Conservation (phyloP, 2,113 vertebrate species). For the Rhinichthys klamathensis region DNA sequence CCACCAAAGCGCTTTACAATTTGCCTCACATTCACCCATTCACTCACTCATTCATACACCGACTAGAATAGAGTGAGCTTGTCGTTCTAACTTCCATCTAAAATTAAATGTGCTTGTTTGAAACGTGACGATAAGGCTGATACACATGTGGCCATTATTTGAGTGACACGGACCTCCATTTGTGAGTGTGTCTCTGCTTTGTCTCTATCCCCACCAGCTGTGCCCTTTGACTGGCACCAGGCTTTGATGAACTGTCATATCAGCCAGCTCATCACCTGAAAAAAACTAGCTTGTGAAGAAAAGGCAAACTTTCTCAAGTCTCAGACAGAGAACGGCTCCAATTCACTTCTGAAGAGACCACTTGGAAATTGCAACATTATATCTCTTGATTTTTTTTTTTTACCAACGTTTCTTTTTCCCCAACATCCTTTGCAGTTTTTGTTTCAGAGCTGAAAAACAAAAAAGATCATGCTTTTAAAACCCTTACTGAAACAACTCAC, state of each 20-base stretch:
- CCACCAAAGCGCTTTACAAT: no score
- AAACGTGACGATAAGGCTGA: not conserved
- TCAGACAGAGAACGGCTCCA: not conserved
- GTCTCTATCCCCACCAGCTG: constrained; percentile 61
- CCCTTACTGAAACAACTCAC: constrained; percentile 8
- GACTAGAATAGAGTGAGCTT: not conserved
- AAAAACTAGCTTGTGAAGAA: not conserved
- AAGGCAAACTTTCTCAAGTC: not conserved
- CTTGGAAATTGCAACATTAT: not conserved
- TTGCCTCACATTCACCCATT: no score
- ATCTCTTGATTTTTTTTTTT: not conserved
- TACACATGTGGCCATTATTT: constrained; percentile 19
- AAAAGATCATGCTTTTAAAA: constrained; percentile 5
- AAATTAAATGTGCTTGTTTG: constrained; percentile 60
- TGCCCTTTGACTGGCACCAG: constrained; percentile 74
- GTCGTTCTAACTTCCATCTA: constrained; percentile 56
- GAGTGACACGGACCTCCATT: constrained; percentile 40
- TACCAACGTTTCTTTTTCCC: not conserved
- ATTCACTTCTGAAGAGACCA: constrained; percentile 16
- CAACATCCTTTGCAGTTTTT: not conserved
- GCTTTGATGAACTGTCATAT: constrained; percentile 75
- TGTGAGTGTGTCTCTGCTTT: constrained; percentile 47
- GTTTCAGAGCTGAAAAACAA: constrained; percentile 11
- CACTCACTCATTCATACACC: no score
- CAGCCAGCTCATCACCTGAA: constrained; percentile 63